phyloP scores from a whole-genome alignment of 2,888 invertebrate species.

The Brachyptera risi region DNA sequence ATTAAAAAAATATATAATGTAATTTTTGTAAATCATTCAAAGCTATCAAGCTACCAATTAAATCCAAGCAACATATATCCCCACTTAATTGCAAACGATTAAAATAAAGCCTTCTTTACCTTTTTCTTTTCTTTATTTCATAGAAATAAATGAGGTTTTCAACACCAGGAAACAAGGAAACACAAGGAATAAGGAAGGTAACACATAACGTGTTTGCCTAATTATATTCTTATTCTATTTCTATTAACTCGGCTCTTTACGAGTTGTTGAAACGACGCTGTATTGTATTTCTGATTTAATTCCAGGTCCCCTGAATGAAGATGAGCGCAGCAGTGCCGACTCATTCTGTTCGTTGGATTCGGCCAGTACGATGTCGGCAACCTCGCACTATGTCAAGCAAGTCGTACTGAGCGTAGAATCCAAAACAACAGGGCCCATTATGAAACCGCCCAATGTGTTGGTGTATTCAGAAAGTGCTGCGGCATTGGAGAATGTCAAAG shows the following conservation, averaged over 20 bases:
- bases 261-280: not conserved
- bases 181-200: not conserved
- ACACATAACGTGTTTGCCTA: too few species aligned
- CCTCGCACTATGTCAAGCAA: constrained; percentile 9
- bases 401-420: constrained; percentile 19
- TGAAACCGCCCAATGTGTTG: constrained; percentile 75
- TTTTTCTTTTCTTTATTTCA: too few species aligned
- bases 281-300: too few species aligned
- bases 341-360: constrained; percentile 36
- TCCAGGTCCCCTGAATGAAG: not conserved
- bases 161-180: too few species aligned
- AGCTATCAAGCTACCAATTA: too few species aligned
- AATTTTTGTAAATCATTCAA: too few species aligned
- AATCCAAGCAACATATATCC: too few species aligned
- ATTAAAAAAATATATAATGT: too few species aligned
- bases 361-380: constrained; percentile 33
- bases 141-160: too few species aligned
- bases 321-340: constrained; percentile 32
- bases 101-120: too few species aligned
- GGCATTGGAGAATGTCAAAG: constrained; percentile 69
- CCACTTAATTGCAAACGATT: too few species aligned
- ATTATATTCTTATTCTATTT: too few species aligned
- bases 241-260: not conserved
- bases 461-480: constrained; percentile 75
- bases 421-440: constrained; percentile 33